Percentiles rank a stretch among this genome's conserved stretches.
Evolutionary conservation across 2,888 invertebrate species (phyloP).

Genomic region (Pollenia labialis): DNA sequence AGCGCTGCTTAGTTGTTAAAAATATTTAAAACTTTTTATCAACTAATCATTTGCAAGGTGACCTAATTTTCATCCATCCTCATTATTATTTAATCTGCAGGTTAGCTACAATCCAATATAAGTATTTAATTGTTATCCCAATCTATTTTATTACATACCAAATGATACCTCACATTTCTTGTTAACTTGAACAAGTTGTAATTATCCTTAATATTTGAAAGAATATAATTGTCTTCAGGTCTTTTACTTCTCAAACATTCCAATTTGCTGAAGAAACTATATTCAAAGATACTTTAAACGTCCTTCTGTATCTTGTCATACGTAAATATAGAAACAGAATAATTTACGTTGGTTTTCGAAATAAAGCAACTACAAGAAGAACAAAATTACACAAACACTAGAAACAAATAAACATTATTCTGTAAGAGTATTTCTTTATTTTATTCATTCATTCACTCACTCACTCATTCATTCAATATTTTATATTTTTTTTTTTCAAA

Average conservation of each 20-base stretch:
- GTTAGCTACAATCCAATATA: too few species aligned
- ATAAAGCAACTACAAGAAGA: constrained; percentile 3
- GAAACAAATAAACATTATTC: constrained; percentile 46
- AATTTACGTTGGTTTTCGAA: constrained; percentile 25
- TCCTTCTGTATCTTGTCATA: constrained; percentile 40
- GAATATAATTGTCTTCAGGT: too few species aligned
- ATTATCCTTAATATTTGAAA: too few species aligned
- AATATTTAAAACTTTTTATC: too few species aligned
- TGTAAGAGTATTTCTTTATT: constrained; percentile 29
- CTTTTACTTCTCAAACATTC: background rate
- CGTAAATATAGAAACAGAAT: constrained; percentile 37
- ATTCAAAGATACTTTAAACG: background rate
- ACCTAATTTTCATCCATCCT: too few species aligned
- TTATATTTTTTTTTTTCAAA: constrained; percentile 30
- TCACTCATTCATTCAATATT: background rate
- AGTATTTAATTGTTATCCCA: too few species aligned
- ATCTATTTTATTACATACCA: too few species aligned
- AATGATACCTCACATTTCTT: too few species aligned
- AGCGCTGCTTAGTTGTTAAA: too few species aligned
- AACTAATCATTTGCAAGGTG: too few species aligned
- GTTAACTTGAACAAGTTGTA: too few species aligned
- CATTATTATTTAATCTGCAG: too few species aligned
- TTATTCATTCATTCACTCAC: constrained; percentile 22
- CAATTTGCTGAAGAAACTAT: background rate
- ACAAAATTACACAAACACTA: constrained; percentile 1